Percentiles rank a stretch among this genome's conserved stretches.
These are phyloP conservation scores for Brienomyrus brachyistius DNA, from an alignment of 2,113 vertebrate genomes.

Conservation along the genomic window DNA sequence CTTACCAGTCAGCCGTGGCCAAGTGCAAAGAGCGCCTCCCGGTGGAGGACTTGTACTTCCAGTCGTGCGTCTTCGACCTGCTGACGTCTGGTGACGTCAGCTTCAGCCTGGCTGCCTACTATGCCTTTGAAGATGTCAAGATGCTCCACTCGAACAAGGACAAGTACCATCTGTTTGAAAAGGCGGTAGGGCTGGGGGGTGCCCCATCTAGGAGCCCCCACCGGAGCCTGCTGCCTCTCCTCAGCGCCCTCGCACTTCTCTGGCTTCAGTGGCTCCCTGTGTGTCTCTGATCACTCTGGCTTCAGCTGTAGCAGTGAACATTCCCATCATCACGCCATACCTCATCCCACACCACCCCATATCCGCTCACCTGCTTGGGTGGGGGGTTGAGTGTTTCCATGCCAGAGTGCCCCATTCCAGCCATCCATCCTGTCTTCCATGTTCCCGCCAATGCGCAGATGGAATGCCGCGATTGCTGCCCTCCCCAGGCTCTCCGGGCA, in stretches of 20 bases:
- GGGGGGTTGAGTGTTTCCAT: neutral
- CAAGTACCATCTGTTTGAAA: constrained; percentile 80
- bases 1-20: constrained; percentile 72
- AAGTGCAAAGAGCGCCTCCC: constrained; percentile 92
- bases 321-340: constrained; percentile 28
- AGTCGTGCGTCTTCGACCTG: constrained; percentile 94
- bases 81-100: constrained; percentile 90
- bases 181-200: constrained; percentile 52
- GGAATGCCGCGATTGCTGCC: neutral
- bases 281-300: constrained; percentile 52
- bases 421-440: neutral
- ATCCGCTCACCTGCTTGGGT: neutral
- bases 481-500: neutral
- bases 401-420: neutral
- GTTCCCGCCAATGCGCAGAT: neutral
- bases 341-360: neutral
- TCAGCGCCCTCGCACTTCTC: constrained; percentile 44
- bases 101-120: constrained; percentile 97
- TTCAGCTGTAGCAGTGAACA: constrained; percentile 38
- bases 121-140: constrained; percentile 91
- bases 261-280: constrained; percentile 55
- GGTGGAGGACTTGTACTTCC: constrained; percentile 92
- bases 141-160: constrained; percentile 90
- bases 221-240: constrained; percentile 27
- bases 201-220: neutral